Conservation (phyloP, 2,113 vertebrate species). For the Entelurus aequoreus region DNA sequence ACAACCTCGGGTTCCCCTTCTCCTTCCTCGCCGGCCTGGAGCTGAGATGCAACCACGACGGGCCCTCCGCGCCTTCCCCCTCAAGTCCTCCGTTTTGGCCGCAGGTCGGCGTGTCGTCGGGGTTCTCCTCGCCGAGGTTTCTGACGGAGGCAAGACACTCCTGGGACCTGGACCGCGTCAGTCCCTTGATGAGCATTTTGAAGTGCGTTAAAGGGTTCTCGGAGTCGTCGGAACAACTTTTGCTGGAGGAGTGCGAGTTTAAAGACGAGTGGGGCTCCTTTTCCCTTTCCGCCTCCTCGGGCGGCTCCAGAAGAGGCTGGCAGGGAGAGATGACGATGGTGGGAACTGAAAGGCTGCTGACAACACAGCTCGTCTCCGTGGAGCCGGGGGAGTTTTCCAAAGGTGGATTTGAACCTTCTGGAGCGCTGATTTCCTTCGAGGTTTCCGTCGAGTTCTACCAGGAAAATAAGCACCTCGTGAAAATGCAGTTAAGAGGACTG, state of each 20-base stretch:
- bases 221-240: slow-evolving; percentile 28
- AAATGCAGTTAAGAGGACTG: too few relatives aligned
- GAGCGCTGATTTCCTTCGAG: slow-evolving; percentile 23
- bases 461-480: slow-evolving; percentile 5
- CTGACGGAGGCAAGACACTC: slow-evolving; percentile 50
- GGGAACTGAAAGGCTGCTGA: slow-evolving; percentile 14
- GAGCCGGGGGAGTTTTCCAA: slow-evolving; percentile 17
- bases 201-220: slow-evolving; percentile 49
- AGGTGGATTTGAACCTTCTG: slow-evolving; percentile 16
- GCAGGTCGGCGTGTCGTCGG: neutral
- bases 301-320: slow-evolving; percentile 17
- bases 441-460: slow-evolving; percentile 44
- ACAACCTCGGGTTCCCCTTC: too few relatives aligned
- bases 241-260: slow-evolving; percentile 4
- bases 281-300: slow-evolving; percentile 9
- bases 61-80: slow-evolving; percentile 19
- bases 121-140: slow-evolving; percentile 15
- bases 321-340: slow-evolving; percentile 43
- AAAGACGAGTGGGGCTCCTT: slow-evolving; percentile 1
- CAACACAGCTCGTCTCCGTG: slow-evolving; percentile 2
- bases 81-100: slow-evolving; percentile 12
- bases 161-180: slow-evolving; percentile 43
- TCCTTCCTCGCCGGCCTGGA: slow-evolving; percentile 2
- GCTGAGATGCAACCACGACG: slow-evolving; percentile 7
- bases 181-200: slow-evolving; percentile 48